These are phyloP conservation scores for Ctenosaura bakeri DNA, from an alignment of 2,797 vertebrate genomes.

Conservation along the genomic window DNA sequence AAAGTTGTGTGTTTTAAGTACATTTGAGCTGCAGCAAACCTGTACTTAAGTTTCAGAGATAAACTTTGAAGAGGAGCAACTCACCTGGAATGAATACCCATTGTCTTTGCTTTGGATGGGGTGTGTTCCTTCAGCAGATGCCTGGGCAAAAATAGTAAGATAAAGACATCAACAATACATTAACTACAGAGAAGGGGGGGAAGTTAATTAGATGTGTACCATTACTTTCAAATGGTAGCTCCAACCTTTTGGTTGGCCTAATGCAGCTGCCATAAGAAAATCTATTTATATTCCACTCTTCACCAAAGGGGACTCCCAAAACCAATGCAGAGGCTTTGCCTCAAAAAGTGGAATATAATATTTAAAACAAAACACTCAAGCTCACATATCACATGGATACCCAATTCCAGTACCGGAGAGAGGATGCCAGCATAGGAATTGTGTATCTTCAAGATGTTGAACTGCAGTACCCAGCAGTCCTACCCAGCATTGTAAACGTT, in stretches of 20 bases:
- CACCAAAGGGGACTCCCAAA: neutral
- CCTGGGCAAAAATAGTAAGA: slow-evolving; percentile 56
- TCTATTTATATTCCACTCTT: neutral
- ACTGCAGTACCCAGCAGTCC: too few species aligned
- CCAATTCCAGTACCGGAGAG: too few species aligned
- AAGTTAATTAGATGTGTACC: neutral
- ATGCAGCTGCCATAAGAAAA: neutral
- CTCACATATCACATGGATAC: too few species aligned
- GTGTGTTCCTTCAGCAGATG: slow-evolving; percentile 69
- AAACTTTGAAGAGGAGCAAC: neutral
- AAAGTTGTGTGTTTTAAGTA: neutral
- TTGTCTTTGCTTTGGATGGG: slow-evolving; percentile 57
- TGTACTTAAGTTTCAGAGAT: too few species aligned
- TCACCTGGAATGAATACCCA: slow-evolving; percentile 81
- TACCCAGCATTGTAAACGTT: too few species aligned
- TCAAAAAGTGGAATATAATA: too few species aligned
- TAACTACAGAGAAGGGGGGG: neutral
- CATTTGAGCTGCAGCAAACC: neutral
- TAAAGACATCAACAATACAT: neutral
- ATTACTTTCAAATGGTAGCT: neutral
- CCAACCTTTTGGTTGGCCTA: neutral
- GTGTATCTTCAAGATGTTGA: too few species aligned
- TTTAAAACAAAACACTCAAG: too few species aligned
- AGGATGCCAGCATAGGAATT: too few species aligned
- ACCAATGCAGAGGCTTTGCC: neutral